Percentiles rank a stretch among this genome's conserved stretches.
Evolutionary conservation across 2,113 vertebrate species (phyloP).

Genomic region (Chloroceryle aenea): DNA sequence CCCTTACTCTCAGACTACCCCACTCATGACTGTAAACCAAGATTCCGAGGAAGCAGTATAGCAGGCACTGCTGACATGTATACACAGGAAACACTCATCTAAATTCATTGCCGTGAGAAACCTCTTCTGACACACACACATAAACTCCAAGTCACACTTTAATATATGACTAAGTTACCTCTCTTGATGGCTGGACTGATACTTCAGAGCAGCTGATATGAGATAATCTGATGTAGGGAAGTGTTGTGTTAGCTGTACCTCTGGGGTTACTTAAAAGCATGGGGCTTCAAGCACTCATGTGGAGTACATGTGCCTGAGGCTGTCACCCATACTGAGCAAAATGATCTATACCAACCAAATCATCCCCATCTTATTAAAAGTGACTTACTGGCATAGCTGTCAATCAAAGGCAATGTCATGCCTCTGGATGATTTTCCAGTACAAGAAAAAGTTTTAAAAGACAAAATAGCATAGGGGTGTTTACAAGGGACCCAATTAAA

Average conservation of each 20-base stretch:
- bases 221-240: neutral
- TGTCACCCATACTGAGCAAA: neutral
- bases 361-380: neutral
- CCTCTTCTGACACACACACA: neutral
- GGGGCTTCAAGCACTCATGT: neutral
- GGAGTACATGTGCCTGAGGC: neutral
- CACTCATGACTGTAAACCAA: neutral
- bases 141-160: neutral
- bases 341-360: neutral
- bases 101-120: neutral
- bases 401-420: neutral
- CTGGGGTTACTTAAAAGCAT: neutral
- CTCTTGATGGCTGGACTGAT: neutral
- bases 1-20: neutral
- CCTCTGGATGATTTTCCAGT: slow-evolving; percentile 5
- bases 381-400: neutral
- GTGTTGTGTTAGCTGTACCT: neutral
- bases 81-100: neutral
- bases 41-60: neutral
- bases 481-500: slow-evolving; percentile 17
- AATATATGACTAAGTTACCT: neutral
- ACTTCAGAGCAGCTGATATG: neutral
- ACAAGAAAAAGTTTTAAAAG: slow-evolving; percentile 5
- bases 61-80: neutral
- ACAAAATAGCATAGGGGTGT: neutral